Conservation (phyloP, 2,888 invertebrate species). For the Clusia tigrina region DNA sequence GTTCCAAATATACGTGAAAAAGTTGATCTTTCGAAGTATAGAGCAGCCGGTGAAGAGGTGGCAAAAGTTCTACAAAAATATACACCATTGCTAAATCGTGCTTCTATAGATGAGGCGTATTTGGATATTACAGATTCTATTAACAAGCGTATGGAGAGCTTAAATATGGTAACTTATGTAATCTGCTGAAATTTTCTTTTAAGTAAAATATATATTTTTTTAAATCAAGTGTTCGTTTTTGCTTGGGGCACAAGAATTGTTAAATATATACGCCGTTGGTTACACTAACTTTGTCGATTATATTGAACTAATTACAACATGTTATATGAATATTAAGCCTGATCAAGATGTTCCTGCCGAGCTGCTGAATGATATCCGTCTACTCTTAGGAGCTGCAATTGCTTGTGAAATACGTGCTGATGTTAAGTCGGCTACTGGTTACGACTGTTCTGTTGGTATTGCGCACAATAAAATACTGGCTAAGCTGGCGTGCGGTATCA, state of each 20-base stretch:
- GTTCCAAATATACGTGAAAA: constrained; percentile 91
- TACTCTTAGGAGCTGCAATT: constrained; percentile 83
- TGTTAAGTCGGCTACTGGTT: constrained; percentile 83
- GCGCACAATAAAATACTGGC: constrained; percentile 95
- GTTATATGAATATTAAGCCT: constrained; percentile 45
- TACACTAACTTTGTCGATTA: constrained; percentile 68
- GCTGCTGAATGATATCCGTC: constrained; percentile 71
- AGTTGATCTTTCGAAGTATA: constrained; percentile 92
- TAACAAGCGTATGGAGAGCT: constrained; percentile 63
- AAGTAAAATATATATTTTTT: too few species aligned
- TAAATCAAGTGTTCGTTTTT: constrained; percentile 55
- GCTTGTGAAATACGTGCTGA: constrained; percentile 87
- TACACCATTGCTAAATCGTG: constrained; percentile 83
- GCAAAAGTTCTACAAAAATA: constrained; percentile 85
- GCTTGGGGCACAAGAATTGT: constrained; percentile 66
- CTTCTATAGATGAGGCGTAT: constrained; percentile 97
- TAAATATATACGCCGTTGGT: constrained; percentile 73
- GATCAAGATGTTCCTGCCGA: constrained; percentile 65
- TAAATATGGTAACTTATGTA: constrained; percentile 50
- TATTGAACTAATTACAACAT: constrained; percentile 66
- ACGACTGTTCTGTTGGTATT: constrained; percentile 95
- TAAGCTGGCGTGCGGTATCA: constrained; percentile 91
- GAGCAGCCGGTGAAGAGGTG: constrained; percentile 87
- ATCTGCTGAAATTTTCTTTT: too few species aligned
- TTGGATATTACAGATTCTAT: constrained; percentile 87